Evolutionary conservation across 2,797 vertebrate species (phyloP), one percentile per base, ranked within the genome.

Genomic region (Pachyuromys duprasi): DNA sequence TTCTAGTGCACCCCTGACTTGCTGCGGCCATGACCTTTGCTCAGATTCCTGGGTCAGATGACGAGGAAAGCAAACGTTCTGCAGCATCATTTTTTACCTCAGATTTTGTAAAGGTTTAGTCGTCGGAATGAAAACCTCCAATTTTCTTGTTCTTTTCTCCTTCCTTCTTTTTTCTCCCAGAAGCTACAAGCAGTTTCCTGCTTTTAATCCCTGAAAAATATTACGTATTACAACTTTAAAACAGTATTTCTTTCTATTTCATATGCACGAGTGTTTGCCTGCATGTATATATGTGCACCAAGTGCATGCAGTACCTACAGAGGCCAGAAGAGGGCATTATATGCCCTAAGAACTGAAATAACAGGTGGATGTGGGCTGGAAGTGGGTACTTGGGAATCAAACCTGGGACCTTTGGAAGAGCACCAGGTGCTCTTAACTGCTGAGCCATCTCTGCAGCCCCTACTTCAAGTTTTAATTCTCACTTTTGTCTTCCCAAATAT

Each of bases 91-190:
- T 72, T 92, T 95, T 65, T 4, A 75, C 81, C 67, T 76, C 17
- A 84, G 17, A 57, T 45, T 80, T 92, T 92, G 7, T 69, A 49
- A 70, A 78, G 22, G 78, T 57, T 69, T 74, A 93, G 31, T 74
- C 84, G 33, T 28, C 49, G 42, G 12, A 90, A 12, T 75, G 31
- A 79, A 92, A 90, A 49, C 31, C n/a, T 74, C 39, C 31, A 3
- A 45, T 83, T 75, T 90, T 69, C 63, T 75, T 91, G 87, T 36
- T 90, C 60, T 82, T 91, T 96, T 53, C n/a, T 8, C 84, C 14
- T 82, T 55, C 53, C 28, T 67, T 65, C 13, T 75, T 83, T 49
- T 80, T 86, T 57, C 62, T 87, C 89, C 70, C 45, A 84, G 39
- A 87, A 90, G 65, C 39, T 83, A 39, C 36, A 84, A 72, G 26